Percentiles rank a stretch among this genome's conserved stretches.
These are phyloP conservation scores for Hirudo medicinalis DNA, from an alignment of 1,140 invertebrate species.

Conservation along the genomic window DNA sequence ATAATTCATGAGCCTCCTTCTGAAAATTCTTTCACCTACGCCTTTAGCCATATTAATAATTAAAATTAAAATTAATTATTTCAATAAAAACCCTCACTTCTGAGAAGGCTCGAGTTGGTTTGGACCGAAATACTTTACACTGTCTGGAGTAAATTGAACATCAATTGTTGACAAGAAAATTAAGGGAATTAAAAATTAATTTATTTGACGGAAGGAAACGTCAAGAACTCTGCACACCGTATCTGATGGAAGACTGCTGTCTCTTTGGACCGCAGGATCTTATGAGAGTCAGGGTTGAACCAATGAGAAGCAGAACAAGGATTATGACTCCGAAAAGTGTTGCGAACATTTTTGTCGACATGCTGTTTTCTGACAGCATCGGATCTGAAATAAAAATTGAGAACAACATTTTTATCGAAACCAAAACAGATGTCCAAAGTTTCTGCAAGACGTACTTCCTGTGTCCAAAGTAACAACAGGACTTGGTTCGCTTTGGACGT, in stretches of 20 bases:
- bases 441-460: background rate
- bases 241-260: background rate
- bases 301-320: background rate
- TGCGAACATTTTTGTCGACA: background rate
- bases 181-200: background rate
- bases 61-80: no score
- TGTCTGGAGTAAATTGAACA: background rate
- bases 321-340: background rate
- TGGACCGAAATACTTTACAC: slow-evolving; percentile 12
- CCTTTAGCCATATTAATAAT: no score
- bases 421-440: no score
- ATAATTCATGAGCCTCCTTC: no score
- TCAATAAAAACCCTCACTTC: no score
- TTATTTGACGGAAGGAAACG: background rate
- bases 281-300: background rate
- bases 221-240: background rate
- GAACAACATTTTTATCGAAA: no score
- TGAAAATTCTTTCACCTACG: no score
- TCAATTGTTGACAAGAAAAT: background rate
- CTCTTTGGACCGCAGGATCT: background rate
- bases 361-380: slow-evolving; percentile 6
- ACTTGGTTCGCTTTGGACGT: slow-evolving; percentile 10
- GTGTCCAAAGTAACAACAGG: slow-evolving; percentile 1
- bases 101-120: background rate
- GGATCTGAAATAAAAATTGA: background rate